A percentile compares a stretch with the other conserved stretches of the same genome.
These are phyloP conservation scores for Anoura caudifer DNA, from an alignment of 2,113 vertebrate species.

Conservation along the genomic window DNA sequence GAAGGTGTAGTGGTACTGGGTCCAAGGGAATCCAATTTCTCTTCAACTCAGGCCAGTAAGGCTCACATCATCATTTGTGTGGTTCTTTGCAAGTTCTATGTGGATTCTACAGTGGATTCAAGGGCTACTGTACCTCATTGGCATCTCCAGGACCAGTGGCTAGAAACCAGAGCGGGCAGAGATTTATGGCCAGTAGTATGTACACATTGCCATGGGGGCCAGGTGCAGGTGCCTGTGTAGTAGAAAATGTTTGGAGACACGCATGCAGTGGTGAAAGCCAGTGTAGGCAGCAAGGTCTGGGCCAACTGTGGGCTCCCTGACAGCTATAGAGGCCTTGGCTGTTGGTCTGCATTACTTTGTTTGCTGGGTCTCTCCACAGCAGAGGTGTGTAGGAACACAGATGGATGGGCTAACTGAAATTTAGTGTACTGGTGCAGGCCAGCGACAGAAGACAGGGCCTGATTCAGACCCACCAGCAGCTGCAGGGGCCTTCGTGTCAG, in stretches of 20 bases:
- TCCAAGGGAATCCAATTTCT: not conserved
- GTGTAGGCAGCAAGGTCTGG: not conserved
- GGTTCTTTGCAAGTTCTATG: not conserved
- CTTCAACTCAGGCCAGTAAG: not conserved
- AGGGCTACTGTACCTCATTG: not conserved
- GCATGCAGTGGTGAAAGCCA: not conserved
- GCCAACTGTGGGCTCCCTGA: not conserved
- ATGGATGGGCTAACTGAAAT: not conserved
- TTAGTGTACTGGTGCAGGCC: no score
- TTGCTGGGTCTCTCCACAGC: not conserved
- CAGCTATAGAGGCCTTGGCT: not conserved
- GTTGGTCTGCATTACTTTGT: not conserved
- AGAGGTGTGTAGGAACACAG: not conserved
- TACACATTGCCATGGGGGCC: no score
- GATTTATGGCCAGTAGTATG: not conserved
- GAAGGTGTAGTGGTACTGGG: not conserved
- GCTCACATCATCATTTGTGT: not conserved
- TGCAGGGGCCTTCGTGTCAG: not conserved
- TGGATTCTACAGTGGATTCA: not conserved
- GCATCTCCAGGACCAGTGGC: not conserved
- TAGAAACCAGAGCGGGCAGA: not conserved
- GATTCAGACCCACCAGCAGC: not conserved
- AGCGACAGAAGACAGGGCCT: not conserved
- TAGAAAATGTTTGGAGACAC: not conserved
- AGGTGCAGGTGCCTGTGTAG: not conserved